Conservation (phyloP, 2,888 invertebrate species). For the Nemotelus nigrinus region DNA sequence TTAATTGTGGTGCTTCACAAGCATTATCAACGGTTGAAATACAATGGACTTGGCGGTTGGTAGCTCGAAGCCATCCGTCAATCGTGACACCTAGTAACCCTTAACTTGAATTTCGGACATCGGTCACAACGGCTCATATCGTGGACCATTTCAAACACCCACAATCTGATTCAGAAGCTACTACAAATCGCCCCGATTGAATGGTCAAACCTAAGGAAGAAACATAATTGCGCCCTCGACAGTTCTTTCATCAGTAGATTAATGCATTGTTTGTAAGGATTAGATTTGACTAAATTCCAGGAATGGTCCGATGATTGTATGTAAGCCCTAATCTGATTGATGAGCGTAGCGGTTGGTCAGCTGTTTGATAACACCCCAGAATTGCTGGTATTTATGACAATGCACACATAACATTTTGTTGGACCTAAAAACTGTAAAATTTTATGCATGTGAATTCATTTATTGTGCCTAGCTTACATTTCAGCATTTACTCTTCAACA, state of each 20-base stretch:
- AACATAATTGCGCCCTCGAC: conserved; percentile 3
- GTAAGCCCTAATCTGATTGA: conserved; percentile 20
- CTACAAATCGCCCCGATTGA: conserved; percentile 13
- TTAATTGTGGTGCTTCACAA: neutral
- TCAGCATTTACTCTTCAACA: no score
- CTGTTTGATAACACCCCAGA: neutral
- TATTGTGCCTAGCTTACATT: neutral
- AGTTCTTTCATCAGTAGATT: conserved; percentile 18
- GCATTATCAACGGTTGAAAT: neutral
- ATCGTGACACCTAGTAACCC: conserved; percentile 16
- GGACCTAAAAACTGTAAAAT: no score
- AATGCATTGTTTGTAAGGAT: conserved; percentile 29
- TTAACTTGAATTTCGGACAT: conserved; percentile 11
- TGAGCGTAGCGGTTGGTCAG: conserved; percentile 23
- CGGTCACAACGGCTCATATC: conserved; percentile 22
- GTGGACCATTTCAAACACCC: conserved; percentile 17
- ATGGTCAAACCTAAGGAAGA: conserved; percentile 6
- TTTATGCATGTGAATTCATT: no score
- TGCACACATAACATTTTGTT: no score
- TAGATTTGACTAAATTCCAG: conserved; percentile 12
- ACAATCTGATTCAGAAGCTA: neutral
- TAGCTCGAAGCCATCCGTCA: conserved; percentile 22
- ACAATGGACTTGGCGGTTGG: neutral
- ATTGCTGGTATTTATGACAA: neutral
- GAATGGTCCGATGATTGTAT: conserved; percentile 18